phyloP scores from a whole-genome alignment of 2,888 invertebrate species.

The Proisotoma minuta region DNA sequence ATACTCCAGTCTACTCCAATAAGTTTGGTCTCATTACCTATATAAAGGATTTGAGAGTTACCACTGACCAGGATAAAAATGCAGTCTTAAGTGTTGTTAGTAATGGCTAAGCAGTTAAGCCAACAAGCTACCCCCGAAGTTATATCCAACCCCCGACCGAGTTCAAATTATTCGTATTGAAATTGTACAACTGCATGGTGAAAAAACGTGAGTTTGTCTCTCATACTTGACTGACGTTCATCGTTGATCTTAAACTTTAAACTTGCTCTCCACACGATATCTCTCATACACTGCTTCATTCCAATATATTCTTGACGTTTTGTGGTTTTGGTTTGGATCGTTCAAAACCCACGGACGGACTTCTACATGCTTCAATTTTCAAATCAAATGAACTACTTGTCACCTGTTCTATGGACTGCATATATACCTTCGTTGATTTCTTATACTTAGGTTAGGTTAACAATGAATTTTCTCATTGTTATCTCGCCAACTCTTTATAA shows the following conservation, averaged over 20 bases:
- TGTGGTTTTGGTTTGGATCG: too few relatives aligned
- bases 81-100: conserved; percentile 12
- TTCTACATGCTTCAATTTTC: too few relatives aligned
- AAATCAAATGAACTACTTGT: too few relatives aligned
- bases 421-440: too few relatives aligned
- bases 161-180: conserved; percentile 38
- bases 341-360: too few relatives aligned
- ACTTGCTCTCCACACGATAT: conserved; percentile 18
- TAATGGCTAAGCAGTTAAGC: conserved; percentile 11
- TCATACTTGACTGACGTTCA: conserved; percentile 30
- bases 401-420: too few relatives aligned
- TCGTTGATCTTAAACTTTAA: conserved; percentile 3
- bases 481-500: too few relatives aligned
- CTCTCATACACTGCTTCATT: too few relatives aligned
- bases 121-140: conserved; percentile 12
- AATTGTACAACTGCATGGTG: neutral
- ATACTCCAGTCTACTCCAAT: neutral
- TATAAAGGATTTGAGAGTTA: neutral
- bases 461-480: too few relatives aligned
- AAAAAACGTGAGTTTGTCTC: conserved; percentile 31
- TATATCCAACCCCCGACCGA: conserved; percentile 34
- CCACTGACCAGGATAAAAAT: neutral
- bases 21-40: neutral
- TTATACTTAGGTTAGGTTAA: too few relatives aligned
- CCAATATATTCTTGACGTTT: too few relatives aligned